Evolutionary conservation across 2,113 vertebrate species (phyloP), one percentile per base, ranked within the genome.

Genomic region (Nibea coibor): DNA sequence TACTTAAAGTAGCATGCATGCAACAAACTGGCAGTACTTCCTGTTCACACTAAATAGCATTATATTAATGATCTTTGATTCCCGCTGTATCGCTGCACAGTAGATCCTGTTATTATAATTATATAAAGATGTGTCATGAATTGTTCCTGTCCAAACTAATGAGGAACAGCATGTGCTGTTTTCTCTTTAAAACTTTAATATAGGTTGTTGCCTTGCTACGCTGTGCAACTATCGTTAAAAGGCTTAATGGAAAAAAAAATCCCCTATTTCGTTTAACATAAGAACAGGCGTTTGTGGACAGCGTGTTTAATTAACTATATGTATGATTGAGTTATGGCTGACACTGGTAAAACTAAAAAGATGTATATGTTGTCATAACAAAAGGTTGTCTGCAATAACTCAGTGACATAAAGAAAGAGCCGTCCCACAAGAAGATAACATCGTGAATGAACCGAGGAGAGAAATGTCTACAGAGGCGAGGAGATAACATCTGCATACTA

Each of bases 1-100:
- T 31, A 73, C 65, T 73, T 73, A 58, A 83, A 84, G 22, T 62
- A 54, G 42, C 61, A 22, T 65, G 76, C 22, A 12, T 42, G 7
- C 26, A 4, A 73, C 67, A 35, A 75, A 77, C 47, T 71, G 59
- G 11, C 26, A 54, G 19, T 43, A 47, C 48, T 1, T 0, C 4
- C 50, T 26, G 72, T 65, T 20, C 69, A 39, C 22, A 54, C 51
- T n/a, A 54, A 76, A 63, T 24, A 54, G 11, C 22, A 66, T 56
- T 17, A 57, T 59, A 68, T 68, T 69, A 35, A 66, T 66, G 22
- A 83, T 54, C 19, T 43, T 62, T 48, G 17, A 15, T 22, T 72
- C 16, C 16, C 26, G 17, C 35, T 48, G 22, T 24, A 59, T 22
- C 35, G 26, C 19, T 10, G 48, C 11, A 31, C 8, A 11, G 35